Conservation (phyloP, 2,888 invertebrate genomes). For the Agonum fuliginosum region DNA sequence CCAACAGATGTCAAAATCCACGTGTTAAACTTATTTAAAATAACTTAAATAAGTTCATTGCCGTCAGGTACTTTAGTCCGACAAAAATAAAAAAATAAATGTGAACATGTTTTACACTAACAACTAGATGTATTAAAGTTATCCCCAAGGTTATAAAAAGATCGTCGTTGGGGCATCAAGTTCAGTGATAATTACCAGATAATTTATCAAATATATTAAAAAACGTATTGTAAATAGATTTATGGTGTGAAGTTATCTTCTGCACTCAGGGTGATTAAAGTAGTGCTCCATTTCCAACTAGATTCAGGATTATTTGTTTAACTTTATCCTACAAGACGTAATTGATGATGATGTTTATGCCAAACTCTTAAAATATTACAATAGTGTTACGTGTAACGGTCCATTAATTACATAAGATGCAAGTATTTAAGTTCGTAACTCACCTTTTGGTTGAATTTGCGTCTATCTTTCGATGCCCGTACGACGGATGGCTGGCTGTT, state of each 20-base stretch:
- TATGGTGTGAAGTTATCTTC: constrained; percentile 13
- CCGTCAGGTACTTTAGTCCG: constrained; percentile 41
- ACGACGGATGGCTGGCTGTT: constrained; percentile 71
- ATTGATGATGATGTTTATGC: constrained; percentile 45
- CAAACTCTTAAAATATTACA: constrained; percentile 35
- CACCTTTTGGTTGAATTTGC: constrained; percentile 75
- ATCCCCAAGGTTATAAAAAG: constrained; percentile 45
- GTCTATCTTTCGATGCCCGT: constrained; percentile 73
- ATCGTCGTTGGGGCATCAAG: constrained; percentile 53
- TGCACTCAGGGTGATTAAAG: constrained; percentile 2
- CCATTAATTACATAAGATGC: background rate
- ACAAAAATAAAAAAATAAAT: constrained; percentile 49
- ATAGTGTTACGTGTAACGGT: constrained; percentile 4
- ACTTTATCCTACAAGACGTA: constrained; percentile 24
- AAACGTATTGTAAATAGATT: constrained; percentile 13
- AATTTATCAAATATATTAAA: constrained; percentile 37
- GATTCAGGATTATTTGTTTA: constrained; percentile 16
- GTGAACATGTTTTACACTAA: constrained; percentile 16
- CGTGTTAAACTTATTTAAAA: constrained; percentile 48
- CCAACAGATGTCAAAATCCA: constrained; percentile 32
- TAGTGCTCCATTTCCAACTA: constrained; percentile 16
- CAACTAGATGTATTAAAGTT: constrained; percentile 11
- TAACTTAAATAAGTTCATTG: constrained; percentile 54
- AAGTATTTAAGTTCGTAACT: constrained; percentile 53
- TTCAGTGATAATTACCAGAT: constrained; percentile 53